A percentile compares a stretch with the other conserved stretches of the same genome.
phyloP scores from a whole-genome alignment of 53 echinoderm and acorn worm genomes.

The Zoroaster sp. region DNA sequence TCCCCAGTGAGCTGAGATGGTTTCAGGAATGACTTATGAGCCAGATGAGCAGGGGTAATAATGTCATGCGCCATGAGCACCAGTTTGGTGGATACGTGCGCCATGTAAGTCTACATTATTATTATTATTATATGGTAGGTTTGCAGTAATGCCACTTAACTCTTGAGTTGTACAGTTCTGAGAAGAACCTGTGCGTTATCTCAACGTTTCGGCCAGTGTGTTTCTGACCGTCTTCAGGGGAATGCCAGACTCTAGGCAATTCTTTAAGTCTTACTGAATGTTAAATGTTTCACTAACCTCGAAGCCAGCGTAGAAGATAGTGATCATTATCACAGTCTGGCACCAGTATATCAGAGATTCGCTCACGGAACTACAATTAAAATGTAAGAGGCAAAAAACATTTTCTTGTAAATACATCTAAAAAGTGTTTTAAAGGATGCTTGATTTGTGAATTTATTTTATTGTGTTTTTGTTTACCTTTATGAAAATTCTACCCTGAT shows the following conservation, averaged over 20 bases:
- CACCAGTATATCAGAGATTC: conserved; percentile 47
- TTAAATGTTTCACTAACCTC: conserved; percentile 47
- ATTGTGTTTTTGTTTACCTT: too few species aligned
- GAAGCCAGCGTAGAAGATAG: conserved; percentile 71
- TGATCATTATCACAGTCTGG: conserved; percentile 54
- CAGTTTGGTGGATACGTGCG: too few species aligned
- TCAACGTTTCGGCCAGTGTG: too few species aligned
- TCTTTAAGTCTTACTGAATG: neutral
- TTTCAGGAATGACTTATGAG: too few species aligned
- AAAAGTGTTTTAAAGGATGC: neutral
- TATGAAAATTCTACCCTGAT: neutral
- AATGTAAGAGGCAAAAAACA: neutral
- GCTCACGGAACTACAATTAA: conserved; percentile 47
- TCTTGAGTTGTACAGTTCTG: too few species aligned
- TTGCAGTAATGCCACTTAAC: too few species aligned
- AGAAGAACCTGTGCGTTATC: too few species aligned
- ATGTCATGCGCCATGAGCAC: too few species aligned
- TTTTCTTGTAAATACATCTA: neutral
- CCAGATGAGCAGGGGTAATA: too few species aligned
- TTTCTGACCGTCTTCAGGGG: neutral
- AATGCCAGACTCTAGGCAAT: neutral
- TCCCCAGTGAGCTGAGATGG: too few species aligned
- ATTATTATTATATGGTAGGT: too few species aligned
- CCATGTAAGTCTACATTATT: too few species aligned
- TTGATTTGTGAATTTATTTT: neutral